Percentiles rank a stretch among this genome's conserved stretches.
Conservation (phyloP, 2,113 vertebrate genomes). For the Cavia porcellus region DNA sequence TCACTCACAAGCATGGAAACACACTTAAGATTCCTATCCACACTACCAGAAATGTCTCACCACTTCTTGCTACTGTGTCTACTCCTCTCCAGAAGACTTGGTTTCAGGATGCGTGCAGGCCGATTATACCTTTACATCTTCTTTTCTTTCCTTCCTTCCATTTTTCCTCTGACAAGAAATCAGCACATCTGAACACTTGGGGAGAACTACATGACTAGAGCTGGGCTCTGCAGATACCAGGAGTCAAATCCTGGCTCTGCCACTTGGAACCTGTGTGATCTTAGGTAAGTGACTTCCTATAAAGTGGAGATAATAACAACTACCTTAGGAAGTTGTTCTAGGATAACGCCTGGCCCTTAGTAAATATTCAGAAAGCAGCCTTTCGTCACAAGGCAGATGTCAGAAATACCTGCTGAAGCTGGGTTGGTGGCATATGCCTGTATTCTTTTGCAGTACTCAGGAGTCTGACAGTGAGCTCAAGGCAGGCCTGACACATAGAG, state of each 20-base stretch:
- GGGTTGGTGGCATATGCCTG: background rate
- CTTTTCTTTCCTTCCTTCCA: constrained; percentile 1
- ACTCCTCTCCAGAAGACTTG: constrained; percentile 29
- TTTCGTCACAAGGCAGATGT: background rate
- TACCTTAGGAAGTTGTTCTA: background rate
- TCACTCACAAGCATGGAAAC: background rate
- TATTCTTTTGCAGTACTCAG: background rate
- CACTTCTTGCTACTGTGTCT: background rate
- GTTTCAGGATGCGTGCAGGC: background rate
- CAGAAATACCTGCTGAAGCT: background rate
- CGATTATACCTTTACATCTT: background rate
- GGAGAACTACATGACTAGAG: background rate
- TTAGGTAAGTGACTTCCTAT: background rate
- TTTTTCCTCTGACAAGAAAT: constrained; percentile 19
- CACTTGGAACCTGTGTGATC: background rate
- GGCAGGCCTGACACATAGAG: too few species aligned
- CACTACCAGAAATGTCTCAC: background rate
- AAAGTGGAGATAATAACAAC: background rate
- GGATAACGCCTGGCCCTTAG: background rate
- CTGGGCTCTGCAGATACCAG: constrained; percentile 17
- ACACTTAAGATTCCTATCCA: background rate
- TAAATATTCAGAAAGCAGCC: background rate
- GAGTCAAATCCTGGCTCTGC: background rate
- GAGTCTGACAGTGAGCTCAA: background rate
- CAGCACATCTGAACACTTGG: background rate